A percentile compares a stretch with the other conserved stretches of the same genome.
These are phyloP conservation scores for Drosophila nebulosa DNA, from an alignment of 1,140 invertebrate species.

Conservation along the genomic window DNA sequence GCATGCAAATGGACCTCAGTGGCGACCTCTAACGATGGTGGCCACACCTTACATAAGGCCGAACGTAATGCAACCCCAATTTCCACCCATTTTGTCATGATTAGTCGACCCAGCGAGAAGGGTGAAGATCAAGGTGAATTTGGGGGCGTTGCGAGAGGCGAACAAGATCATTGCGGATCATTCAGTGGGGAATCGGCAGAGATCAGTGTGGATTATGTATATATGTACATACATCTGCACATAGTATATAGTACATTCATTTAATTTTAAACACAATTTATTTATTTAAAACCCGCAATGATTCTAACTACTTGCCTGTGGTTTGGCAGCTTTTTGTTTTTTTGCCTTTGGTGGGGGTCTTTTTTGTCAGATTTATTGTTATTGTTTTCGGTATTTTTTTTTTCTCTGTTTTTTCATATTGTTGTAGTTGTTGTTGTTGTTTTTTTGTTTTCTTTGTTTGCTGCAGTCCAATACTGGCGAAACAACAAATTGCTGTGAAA, in stretches of 20 bases:
- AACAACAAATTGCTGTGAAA: neutral
- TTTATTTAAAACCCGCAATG: neutral
- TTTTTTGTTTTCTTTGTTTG: neutral
- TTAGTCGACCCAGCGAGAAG: neutral
- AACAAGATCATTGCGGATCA: too few species aligned
- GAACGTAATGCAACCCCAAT: neutral
- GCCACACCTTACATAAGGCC: constrained; percentile 1
- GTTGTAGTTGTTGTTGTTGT: too few species aligned
- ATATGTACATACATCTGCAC: constrained; percentile 9
- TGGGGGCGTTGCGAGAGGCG: constrained; percentile 19
- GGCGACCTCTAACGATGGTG: neutral
- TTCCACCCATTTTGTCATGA: neutral
- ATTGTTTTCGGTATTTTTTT: neutral
- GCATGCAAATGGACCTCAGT: neutral
- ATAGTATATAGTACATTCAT: constrained; percentile 25
- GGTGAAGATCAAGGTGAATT: constrained; percentile 16
- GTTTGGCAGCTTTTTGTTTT: neutral
- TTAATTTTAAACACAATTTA: constrained; percentile 10
- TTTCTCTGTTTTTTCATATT: too few species aligned
- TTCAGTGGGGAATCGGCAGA: too few species aligned
- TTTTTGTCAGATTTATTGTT: neutral
- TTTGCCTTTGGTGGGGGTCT: neutral
- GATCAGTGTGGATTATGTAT: neutral
- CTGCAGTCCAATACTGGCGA: neutral
- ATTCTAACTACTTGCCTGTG: constrained; percentile 1